Percentiles rank a stretch among this genome's conserved stretches.
Conservation (phyloP, 2,888 invertebrate genomes). For the Andrena trimmerana region DNA sequence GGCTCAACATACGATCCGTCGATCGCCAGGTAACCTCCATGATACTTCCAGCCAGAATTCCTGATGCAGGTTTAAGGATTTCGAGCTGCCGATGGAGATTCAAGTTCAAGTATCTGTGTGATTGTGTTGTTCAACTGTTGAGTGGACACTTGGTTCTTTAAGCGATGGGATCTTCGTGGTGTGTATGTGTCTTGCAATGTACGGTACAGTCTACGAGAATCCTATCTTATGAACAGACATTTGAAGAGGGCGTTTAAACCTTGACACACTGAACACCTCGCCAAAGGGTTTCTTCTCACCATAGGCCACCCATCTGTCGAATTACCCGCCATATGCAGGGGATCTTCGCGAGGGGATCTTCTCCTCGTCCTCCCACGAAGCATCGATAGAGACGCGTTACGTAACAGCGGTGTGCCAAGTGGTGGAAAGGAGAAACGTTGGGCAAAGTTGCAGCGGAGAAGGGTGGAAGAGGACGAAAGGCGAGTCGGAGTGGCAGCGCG, state of each 20-base stretch:
- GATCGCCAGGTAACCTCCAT: neutral
- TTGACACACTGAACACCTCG: too few species aligned
- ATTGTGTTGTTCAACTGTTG: too few species aligned
- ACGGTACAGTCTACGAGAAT: too few species aligned
- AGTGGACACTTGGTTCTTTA: too few species aligned
- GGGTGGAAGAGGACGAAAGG: slow-evolving; percentile 15
- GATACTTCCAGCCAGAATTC: neutral
- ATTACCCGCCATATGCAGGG: too few species aligned
- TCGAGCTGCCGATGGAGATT: neutral
- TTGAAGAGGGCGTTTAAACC: too few species aligned
- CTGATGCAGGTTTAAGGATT: neutral
- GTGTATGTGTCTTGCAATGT: too few species aligned
- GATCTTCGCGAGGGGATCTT: too few species aligned
- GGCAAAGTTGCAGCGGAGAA: neutral
- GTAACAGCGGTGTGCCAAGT: neutral
- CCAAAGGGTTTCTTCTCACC: too few species aligned
- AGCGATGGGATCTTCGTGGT: too few species aligned
- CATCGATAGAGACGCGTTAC: neutral
- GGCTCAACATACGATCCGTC: slow-evolving; percentile 25
- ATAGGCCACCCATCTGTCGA: too few species aligned
- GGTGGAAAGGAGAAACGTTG: neutral
- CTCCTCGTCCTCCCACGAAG: neutral
- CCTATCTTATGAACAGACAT: too few species aligned
- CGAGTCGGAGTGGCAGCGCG: slow-evolving; percentile 24
- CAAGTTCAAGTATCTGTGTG: neutral